Percentiles rank a stretch among this genome's conserved stretches.
Evolutionary conservation across 1,140 invertebrate genomes (phyloP).

Genomic region (Heliconius hewitsoni): DNA sequence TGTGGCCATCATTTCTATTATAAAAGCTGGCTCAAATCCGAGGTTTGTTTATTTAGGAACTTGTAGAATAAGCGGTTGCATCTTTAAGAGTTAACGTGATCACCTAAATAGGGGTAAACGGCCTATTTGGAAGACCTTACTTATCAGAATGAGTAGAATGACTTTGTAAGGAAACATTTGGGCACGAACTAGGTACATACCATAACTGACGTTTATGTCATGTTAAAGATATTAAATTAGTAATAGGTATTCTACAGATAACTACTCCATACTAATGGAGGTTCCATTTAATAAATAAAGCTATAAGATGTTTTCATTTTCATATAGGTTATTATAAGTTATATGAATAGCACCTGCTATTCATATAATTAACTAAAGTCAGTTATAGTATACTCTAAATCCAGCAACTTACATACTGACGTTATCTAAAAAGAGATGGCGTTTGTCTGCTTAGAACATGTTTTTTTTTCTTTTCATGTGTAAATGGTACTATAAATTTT

Average conservation of each 20-base stretch:
- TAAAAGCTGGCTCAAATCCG: slow-evolving; percentile 20
- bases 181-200: background rate
- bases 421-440: too few species aligned
- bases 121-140: slow-evolving; percentile 33
- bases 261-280: too few species aligned
- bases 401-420: too few species aligned
- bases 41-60: slow-evolving; percentile 43
- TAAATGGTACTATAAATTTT: too few species aligned
- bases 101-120: slow-evolving; percentile 35
- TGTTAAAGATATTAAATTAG: background rate
- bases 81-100: slow-evolving; percentile 39
- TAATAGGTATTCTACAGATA: too few species aligned
- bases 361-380: too few species aligned
- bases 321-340: too few species aligned
- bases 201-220: background rate
- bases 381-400: too few species aligned
- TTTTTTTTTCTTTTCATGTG: too few species aligned
- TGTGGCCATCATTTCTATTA: slow-evolving; percentile 19
- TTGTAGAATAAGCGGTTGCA: slow-evolving; percentile 47
- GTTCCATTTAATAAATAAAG: too few species aligned
- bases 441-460: background rate
- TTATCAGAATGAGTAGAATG: slow-evolving; percentile 36
- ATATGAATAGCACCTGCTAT: too few species aligned
- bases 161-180: slow-evolving; percentile 29
- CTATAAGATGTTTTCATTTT: too few species aligned